phyloP scores from a whole-genome alignment of 2,113 vertebrate species.

The Limnothrissa miodon region DNA sequence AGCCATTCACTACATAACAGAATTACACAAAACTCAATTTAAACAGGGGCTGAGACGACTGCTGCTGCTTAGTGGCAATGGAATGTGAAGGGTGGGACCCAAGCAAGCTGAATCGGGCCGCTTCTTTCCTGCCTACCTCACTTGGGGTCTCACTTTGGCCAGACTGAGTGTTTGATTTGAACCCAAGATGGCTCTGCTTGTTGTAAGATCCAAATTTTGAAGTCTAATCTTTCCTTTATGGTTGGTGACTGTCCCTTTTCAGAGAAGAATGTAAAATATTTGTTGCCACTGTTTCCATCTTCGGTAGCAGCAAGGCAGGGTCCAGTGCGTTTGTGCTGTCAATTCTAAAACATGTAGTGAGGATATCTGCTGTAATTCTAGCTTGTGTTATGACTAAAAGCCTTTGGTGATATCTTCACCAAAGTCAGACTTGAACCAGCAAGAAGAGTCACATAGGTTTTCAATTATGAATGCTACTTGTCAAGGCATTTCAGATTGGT shows the following conservation, averaged over 20 bases:
- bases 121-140: neutral
- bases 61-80: slow-evolving; percentile 1
- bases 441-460: neutral
- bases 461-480: neutral
- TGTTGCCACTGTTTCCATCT: neutral
- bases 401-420: neutral
- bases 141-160: neutral
- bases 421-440: neutral
- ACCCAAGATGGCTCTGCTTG: neutral
- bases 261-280: neutral
- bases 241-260: slow-evolving; percentile 15
- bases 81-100: slow-evolving; percentile 28
- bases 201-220: neutral
- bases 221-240: neutral
- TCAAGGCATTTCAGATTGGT: neutral
- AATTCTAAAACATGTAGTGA: neutral
- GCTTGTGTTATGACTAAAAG: neutral
- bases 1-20: slow-evolving; percentile 11
- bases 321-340: neutral
- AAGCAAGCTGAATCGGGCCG: neutral
- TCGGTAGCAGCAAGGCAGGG: neutral
- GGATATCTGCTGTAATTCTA: neutral
- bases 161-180: neutral
- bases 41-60: slow-evolving; percentile 29
- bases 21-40: slow-evolving; percentile 50